These are phyloP conservation scores for Tetranychus piercei DNA, from an alignment of 2,888 invertebrate species.

Conservation along the genomic window DNA sequence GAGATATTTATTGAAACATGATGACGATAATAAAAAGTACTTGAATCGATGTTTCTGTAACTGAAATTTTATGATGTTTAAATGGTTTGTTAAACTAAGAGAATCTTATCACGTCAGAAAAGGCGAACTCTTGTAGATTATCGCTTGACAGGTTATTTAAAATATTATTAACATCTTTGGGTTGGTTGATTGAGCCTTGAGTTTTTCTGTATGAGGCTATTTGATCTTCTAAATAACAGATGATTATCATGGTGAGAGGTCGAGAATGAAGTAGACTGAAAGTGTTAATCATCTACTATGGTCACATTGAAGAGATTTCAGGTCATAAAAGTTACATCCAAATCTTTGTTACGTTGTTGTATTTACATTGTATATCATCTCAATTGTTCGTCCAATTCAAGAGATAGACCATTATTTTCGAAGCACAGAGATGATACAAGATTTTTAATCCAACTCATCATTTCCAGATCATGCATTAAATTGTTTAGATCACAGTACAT, in stretches of 20 bases:
- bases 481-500: constrained; percentile 57
- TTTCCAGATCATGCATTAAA: constrained; percentile 82
- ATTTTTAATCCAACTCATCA: constrained; percentile 66
- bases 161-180: not conserved
- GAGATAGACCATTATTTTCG: constrained; percentile 42
- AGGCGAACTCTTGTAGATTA: not conserved
- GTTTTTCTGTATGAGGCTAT: not conserved
- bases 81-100: too few species aligned
- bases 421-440: constrained; percentile 54
- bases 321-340: constrained; percentile 38
- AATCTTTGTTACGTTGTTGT: constrained; percentile 56
- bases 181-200: not conserved
- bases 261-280: constrained; percentile 22
- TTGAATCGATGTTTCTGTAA: too few species aligned
- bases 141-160: not conserved
- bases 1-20: too few species aligned
- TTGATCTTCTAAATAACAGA: not conserved
- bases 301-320: constrained; percentile 29
- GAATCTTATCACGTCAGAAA: too few species aligned
- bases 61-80: too few species aligned
- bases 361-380: constrained; percentile 32
- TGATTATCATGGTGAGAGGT: constrained; percentile 47
- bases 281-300: constrained; percentile 27
- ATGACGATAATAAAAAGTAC: too few species aligned
- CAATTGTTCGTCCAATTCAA: constrained; percentile 20